These are phyloP conservation scores for Brachyhypopomus occidentalis DNA, from an alignment of 2,113 vertebrate genomes.

Conservation along the genomic window DNA sequence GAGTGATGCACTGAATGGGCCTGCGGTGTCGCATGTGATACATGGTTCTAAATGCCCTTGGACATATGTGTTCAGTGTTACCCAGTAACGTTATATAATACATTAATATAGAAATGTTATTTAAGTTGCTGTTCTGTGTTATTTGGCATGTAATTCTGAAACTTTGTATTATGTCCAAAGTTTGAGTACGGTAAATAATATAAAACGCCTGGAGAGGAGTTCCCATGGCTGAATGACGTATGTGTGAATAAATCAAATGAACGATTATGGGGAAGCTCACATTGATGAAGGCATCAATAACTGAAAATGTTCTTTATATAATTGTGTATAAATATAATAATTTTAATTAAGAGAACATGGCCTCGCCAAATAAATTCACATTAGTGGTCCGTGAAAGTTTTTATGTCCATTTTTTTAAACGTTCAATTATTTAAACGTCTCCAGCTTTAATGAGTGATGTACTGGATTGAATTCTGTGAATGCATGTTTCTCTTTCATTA, in stretches of 20 bases:
- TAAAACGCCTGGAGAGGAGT: conserved; percentile 35
- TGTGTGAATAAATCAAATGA: not conserved
- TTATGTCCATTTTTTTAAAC: no score
- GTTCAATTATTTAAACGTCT: no score
- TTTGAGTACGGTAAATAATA: conserved; percentile 33
- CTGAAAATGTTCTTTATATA: not conserved
- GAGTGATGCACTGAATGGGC: conserved; percentile 51
- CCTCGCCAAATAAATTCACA: conserved; percentile 52
- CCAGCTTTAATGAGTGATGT: no score
- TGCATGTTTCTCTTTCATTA: no score
- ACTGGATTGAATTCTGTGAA: no score
- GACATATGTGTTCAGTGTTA: not conserved
- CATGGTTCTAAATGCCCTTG: not conserved
- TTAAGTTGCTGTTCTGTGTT: not conserved
- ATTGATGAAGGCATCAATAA: not conserved
- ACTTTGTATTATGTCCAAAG: no score
- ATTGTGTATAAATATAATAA: no score
- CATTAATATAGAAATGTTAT: not conserved
- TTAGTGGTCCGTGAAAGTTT: not conserved
- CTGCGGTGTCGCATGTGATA: not conserved
- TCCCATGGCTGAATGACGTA: not conserved
- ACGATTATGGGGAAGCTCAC: not conserved
- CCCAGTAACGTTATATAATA: no score
- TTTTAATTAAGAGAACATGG: conserved; percentile 50
- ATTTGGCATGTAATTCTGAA: conserved; percentile 20